Percentiles rank a stretch among this genome's conserved stretches.
These are phyloP conservation scores for Galaxea fascicularis DNA, from an alignment of 92 coral and sea anemone genomes.

Conservation along the genomic window DNA sequence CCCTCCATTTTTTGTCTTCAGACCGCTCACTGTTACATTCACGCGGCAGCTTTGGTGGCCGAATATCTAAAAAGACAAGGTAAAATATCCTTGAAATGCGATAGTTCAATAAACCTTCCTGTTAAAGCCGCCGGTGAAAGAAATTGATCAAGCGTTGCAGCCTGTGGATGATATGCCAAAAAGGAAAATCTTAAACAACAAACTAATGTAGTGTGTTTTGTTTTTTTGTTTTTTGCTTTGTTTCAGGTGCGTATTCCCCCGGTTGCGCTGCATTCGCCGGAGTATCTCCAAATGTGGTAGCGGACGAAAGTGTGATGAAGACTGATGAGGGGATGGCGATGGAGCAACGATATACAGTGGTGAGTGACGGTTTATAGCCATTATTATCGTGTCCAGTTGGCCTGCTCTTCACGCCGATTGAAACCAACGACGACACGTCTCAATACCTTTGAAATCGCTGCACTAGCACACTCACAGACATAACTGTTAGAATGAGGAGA, in stretches of 20 bases:
- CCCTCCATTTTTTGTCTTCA: slow-evolving; percentile 10
- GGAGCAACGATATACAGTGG: slow-evolving; percentile 91
- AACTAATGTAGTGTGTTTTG: not conserved
- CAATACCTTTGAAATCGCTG: too few relatives aligned
- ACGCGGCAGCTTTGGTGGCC: slow-evolving; percentile 98
- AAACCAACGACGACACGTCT: too few relatives aligned
- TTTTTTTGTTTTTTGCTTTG: not conserved
- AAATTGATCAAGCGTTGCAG: too few relatives aligned
- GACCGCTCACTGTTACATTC: slow-evolving; percentile 97
- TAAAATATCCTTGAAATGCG: slow-evolving; percentile 1
- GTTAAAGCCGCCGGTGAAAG: too few relatives aligned
- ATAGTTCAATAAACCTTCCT: not conserved
- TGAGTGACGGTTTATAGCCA: slow-evolving; percentile 2
- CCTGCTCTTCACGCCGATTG: too few relatives aligned
- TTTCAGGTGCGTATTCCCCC: slow-evolving; percentile 79
- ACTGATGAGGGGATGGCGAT: slow-evolving; percentile 98
- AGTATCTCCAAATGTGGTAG: slow-evolving; percentile 93
- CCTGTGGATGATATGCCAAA: too few relatives aligned
- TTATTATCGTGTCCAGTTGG: not conserved
- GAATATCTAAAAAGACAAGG: slow-evolving; percentile 98
- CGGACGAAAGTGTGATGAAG: slow-evolving; percentile 98
- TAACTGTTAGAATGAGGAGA: too few relatives aligned
- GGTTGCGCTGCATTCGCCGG: slow-evolving; percentile 93
- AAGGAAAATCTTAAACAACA: too few relatives aligned
- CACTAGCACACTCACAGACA: too few relatives aligned